Base-by-base conservation (phyloP, 2,113 vertebrate genomes). In the Numida meleagris region DNA sequence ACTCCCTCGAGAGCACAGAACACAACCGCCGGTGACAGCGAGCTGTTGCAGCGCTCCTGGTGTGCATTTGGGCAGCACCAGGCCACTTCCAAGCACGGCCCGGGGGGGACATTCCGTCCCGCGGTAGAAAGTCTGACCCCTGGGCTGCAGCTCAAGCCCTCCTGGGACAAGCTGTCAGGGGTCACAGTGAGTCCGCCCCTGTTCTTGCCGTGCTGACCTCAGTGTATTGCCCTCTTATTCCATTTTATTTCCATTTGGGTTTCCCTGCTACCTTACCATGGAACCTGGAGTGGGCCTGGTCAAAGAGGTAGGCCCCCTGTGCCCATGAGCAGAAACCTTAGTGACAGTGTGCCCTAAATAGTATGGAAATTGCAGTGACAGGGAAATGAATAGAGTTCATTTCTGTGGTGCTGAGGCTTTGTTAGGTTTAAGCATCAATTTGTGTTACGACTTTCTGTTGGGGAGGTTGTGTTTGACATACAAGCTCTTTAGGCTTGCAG, bases 71-170 rank as follows among this genome's bases (percentile, higher is more conserved):
- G 36, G 14, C n/a, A 57, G 33, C 34, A n/a, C 12, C 40, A 43
- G 14, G 5, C 21, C 1, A 5, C 43, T 59, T n/a, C 12, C 21
- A 8, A 14, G 14, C 19, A 34, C 0, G 0, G 31, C 1, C n/a
- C n/a, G n/a, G 0, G 3, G 12, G 10, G 19, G 12, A 7, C 1
- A 0, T 65, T 50, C 0, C 0, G 51, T 78, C n/a, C 58, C 23
- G 18, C 0, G 0, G 21, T 24, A 9, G 1, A 4, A 51, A 51
- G 31, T 51, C 43, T 4, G 33, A 40, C 36, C 0, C 0, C 4
- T 10, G 33, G 33, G 16, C 58, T 82, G 65, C 36, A 38, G 14
- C 29, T 77, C 65, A 33, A 15, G 16, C n/a, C n/a, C 46, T 84
- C 15, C 6, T 4, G n/a, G 38, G 43, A 83, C 29, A 8, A 34